A percentile compares a stretch with the other conserved stretches of the same genome.
Conservation (phyloP, 2,113 vertebrate genomes). For the Scophthalmus maximus region DNA sequence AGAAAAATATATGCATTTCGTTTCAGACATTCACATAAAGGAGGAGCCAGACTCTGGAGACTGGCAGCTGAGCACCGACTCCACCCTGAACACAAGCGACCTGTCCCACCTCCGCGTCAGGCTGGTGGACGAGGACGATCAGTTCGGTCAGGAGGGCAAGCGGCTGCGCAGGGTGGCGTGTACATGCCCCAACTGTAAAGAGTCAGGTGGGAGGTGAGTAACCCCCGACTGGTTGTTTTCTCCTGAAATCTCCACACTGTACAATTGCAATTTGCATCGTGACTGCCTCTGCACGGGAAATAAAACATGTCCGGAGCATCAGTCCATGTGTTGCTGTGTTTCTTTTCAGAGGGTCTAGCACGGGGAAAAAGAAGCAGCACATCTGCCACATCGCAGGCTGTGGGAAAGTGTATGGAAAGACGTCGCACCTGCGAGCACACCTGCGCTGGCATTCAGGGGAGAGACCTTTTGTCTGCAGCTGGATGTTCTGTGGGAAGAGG, state of each 20-base stretch:
- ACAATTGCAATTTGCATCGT: background rate
- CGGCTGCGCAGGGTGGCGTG: conserved; percentile 96
- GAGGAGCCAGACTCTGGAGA: conserved; percentile 98
- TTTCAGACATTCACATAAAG: conserved; percentile 96
- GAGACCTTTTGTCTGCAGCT: conserved; percentile 97
- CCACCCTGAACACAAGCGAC: conserved; percentile 96
- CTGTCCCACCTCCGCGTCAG: conserved; percentile 94
- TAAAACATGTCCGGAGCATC: background rate
- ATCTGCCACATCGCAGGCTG: conserved; percentile 98
- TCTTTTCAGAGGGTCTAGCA: conserved; percentile 91
- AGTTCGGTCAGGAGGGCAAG: conserved; percentile 94
- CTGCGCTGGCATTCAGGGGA: conserved; percentile 99
- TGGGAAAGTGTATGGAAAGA: conserved; percentile 99
- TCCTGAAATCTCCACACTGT: background rate
- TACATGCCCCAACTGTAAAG: conserved; percentile 99
- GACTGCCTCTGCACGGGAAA: background rate
- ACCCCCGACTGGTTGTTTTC: background rate
- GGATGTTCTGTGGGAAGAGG: conserved; percentile 99
- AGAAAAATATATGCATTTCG: too few species aligned
- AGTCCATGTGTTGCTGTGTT: conserved; percentile 33
- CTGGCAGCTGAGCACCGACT: conserved; percentile 96
- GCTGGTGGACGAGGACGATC: conserved; percentile 96
- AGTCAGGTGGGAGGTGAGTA: conserved; percentile 94
- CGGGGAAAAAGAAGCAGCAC: conserved; percentile 98
- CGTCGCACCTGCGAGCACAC: conserved; percentile 97